phyloP scores from a whole-genome alignment of 2,113 vertebrate species.

The Lycocorax pyrrhopterus region DNA sequence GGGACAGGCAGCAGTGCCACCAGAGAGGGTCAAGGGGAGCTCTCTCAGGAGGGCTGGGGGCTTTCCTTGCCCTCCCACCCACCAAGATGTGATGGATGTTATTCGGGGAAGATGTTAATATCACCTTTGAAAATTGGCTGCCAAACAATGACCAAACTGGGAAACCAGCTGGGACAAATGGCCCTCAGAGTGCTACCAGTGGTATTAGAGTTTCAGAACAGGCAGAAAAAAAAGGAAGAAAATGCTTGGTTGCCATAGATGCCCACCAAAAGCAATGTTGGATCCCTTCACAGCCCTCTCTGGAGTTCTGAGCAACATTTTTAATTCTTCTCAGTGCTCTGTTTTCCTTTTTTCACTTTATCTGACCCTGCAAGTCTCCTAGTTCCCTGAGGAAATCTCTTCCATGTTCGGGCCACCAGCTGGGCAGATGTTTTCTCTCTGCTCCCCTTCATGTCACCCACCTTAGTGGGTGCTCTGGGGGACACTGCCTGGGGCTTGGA shows the following conservation, averaged over 20 bases:
- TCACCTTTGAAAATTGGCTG: background rate
- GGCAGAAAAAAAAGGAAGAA: background rate
- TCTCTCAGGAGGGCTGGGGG: background rate
- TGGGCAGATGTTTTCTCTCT: background rate
- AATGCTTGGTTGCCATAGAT: background rate
- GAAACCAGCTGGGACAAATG: background rate
- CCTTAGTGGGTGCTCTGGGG: accelerated
- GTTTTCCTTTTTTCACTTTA: background rate
- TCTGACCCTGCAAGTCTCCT: background rate
- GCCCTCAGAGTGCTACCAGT: background rate
- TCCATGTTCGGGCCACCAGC: accelerated
- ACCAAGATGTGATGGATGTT: accelerated
- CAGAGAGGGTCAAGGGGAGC: accelerated
- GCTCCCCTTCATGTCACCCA: background rate
- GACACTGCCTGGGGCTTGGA: background rate
- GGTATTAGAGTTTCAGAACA: background rate
- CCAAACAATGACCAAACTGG: background rate
- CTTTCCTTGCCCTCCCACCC: background rate
- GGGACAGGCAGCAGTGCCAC: background rate
- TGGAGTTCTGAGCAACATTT: background rate
- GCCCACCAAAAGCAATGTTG: background rate
- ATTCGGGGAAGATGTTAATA: background rate
- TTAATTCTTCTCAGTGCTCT: background rate
- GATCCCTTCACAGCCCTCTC: background rate
- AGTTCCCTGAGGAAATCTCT: background rate